Conservation (phyloP, 2,888 invertebrate species). For the Yponomeuta evonymella region DNA sequence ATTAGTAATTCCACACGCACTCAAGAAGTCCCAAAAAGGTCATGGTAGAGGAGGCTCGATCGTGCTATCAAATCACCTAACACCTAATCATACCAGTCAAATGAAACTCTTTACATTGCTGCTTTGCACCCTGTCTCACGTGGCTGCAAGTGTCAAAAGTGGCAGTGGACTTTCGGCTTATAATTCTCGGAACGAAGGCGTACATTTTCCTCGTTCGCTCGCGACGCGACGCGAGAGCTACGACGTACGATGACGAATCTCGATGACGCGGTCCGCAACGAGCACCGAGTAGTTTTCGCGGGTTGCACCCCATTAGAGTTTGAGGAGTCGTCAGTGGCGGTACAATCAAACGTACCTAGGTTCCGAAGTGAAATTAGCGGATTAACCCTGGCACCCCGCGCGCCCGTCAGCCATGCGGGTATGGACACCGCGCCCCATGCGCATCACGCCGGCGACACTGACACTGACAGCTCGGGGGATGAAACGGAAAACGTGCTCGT, state of each 20-base stretch:
- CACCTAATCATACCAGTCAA: background rate
- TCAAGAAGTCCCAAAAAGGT: too few relatives aligned
- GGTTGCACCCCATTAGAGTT: conserved; percentile 9
- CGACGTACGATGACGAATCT: conserved; percentile 42
- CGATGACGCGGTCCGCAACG: conserved; percentile 44
- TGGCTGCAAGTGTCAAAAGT: background rate
- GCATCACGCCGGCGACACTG: conserved; percentile 35
- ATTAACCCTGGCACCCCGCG: conserved; percentile 52
- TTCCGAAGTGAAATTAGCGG: conserved; percentile 1
- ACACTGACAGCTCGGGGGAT: conserved; percentile 41
- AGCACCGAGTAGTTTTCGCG: conserved; percentile 24
- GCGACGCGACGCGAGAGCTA: conserved; percentile 10
- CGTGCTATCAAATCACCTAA: background rate
- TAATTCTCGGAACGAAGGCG: conserved; percentile 37
- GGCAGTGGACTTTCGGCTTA: background rate
- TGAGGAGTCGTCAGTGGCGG: background rate
- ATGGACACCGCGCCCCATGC: conserved; percentile 50
- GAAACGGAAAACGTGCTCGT: conserved; percentile 56
- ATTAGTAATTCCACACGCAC: too few relatives aligned
- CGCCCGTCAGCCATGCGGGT: conserved; percentile 51
- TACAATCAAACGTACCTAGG: background rate
- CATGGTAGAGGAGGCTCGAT: too few relatives aligned
- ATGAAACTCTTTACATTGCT: background rate
- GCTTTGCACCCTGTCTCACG: background rate
- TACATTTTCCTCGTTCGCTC: conserved; percentile 60